Evolutionary conservation across 53 echinoderm and acorn worm genomes (phyloP), one percentile per base, ranked within the genome.

Genomic region (Henricia sp.): DNA sequence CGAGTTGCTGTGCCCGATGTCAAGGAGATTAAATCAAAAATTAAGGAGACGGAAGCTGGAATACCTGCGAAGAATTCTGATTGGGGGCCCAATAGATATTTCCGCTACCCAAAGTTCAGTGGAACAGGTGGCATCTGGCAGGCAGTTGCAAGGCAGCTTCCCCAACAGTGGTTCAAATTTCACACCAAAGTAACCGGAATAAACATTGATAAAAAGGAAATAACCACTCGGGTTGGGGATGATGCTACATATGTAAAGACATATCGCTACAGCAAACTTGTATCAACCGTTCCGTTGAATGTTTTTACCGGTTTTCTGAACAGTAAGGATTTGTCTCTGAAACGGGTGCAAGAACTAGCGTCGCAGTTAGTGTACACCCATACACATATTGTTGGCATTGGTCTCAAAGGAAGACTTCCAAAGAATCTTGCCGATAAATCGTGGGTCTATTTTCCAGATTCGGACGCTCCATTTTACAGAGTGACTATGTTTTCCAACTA

Each of bases 361-460:
- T 80, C 80, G 19, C 70, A 70, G 60, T 71, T 87, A 13, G 57
- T 69, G 9, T 69, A 56, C 50, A 72, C 87, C 26, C 87, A 80
- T 57, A 87, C 87, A 4, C 69, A 87, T 48, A 64, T 87, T 4
- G 69, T 87, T 38, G 78, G 87, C 11, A 33, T 87, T 1, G 87
- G 87, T 26, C 80, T 87, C 6, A 16, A 20, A 1, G 87, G 87
- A 34, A 69, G 80, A 40, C 58, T 76, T 19, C 87, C 87, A 10
- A 13, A 30, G 56, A 28, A 29, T 17, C 80, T 87, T 5, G 29
- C 68, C 11, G 87, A 70, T n/a, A 87, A 80, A 44, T 87, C 87
- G n/a, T 87, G 87, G 87, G 66, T 87, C 41, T 87, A 87, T 30
- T 87, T 87, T 19, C 87, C 87, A 1, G 87, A 87, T 39, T 27